Base-by-base conservation (phyloP, 2,888 invertebrate genomes). In the Archips xylosteana region DNA sequence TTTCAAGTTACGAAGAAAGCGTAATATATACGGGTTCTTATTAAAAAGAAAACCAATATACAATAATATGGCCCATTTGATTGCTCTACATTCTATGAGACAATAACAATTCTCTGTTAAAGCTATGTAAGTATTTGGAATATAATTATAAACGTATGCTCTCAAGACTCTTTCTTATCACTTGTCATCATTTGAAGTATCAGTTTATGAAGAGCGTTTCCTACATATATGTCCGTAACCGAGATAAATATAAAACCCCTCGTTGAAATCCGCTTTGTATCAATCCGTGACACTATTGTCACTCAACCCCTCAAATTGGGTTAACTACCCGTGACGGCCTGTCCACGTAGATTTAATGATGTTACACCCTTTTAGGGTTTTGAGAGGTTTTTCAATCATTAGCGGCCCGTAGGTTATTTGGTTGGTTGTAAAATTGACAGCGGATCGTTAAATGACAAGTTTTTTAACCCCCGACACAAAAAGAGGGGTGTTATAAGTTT, bases 1-100 rank as follows among this genome's bases (percentile, higher is more conserved):
- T 68, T 57, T 8, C n/a, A n/a, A 59, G 45, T 59, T 64, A 73
- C 57, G 63, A 68, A 68, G 73, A 73, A 65, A 73, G 57, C 36
- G 63, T 59, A 54, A 63, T 49, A 57, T 64, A 45, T 12, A 3
- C 54, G 45, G 2, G 70, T 12, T 64, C 72, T 54, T 39, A 57
- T 57, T 69, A 59, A 64, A 59, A 69, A 68, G 68, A 73, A 73
- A 63, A 42, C 13, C 54, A 15, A 54, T 23, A 54, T 54, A 9
- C 23, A 5, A 39, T 39, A 39, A 39, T 9, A 5, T 23, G 13
- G 2, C 54, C 23, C 9, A 54, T 8, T 54, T 54, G 23, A 23
- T 23, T 23, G 23, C 54, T 23, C 15, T 8, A 23, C 54, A 15
- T 23, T 54, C 23, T 15, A 2, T 5, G 12, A 47, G 45, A 47